Conservation (phyloP, 1,140 invertebrate genomes). For the Aphidius gifuensis region DNA sequence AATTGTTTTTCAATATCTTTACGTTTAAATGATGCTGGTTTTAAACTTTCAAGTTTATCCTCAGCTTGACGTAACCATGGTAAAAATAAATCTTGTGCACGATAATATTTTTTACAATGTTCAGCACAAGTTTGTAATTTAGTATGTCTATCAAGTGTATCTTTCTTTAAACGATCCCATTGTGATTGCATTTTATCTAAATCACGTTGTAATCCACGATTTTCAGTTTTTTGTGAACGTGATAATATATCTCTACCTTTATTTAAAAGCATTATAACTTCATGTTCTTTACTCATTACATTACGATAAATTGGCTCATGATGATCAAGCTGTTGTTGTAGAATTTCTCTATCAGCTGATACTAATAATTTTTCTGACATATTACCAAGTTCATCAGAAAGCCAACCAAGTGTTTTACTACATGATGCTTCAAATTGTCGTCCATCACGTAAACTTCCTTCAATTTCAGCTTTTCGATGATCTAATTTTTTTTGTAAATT, state of each 20-base stretch:
- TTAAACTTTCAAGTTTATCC: slow-evolving; percentile 77
- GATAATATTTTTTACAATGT: slow-evolving; percentile 87
- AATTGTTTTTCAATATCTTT: slow-evolving; percentile 86
- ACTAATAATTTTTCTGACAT: slow-evolving; percentile 76
- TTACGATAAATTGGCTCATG: slow-evolving; percentile 88
- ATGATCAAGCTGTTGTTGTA: slow-evolving; percentile 82
- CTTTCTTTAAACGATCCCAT: slow-evolving; percentile 87
- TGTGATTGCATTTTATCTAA: slow-evolving; percentile 82
- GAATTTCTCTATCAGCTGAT: slow-evolving; percentile 78
- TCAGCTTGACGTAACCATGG: slow-evolving; percentile 87
- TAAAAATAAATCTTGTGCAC: slow-evolving; percentile 77
- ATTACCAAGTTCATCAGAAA: slow-evolving; percentile 72
- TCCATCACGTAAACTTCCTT: slow-evolving; percentile 77
- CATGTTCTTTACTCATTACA: slow-evolving; percentile 85
- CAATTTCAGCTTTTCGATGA: slow-evolving; percentile 84
- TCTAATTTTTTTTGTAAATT: slow-evolving; percentile 85
- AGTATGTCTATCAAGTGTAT: slow-evolving; percentile 79
- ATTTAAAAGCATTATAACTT: slow-evolving; percentile 90
- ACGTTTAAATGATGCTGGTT: slow-evolving; percentile 76
- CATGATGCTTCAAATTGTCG: slow-evolving; percentile 85
- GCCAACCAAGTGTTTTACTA: slow-evolving; percentile 82
- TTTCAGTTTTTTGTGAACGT: slow-evolving; percentile 59
- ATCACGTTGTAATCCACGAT: slow-evolving; percentile 64
- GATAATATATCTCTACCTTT: slow-evolving; percentile 78
- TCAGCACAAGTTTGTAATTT: slow-evolving; percentile 85